phyloP scores from a whole-genome alignment of 2,888 invertebrate genomes.

The Belgica antarctica region DNA sequence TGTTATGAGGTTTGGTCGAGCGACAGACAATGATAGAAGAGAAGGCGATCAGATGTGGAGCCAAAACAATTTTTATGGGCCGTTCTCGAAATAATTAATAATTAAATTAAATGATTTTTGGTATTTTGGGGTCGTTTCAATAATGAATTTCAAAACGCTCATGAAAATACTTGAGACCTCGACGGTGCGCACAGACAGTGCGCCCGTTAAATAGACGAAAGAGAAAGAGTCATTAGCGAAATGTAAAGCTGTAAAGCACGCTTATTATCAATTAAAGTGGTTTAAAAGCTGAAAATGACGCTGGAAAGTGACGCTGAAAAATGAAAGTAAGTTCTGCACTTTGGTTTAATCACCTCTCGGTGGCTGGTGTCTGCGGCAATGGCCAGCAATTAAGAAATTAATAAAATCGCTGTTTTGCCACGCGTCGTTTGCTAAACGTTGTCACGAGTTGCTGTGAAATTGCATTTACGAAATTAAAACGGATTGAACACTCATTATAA shows the following conservation, averaged over 20 bases:
- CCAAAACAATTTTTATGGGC: conserved; percentile 21
- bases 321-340: background rate
- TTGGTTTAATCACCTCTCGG: background rate
- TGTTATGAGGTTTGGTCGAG: conserved; percentile 33
- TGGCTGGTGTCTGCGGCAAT: background rate
- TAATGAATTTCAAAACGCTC: conserved; percentile 1
- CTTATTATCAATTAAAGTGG: conserved; percentile 6
- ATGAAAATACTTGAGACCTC: conserved; percentile 13
- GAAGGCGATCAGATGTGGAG: conserved; percentile 7
- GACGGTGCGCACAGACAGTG: no score
- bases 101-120: conserved; percentile 42
- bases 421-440: background rate
- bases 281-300: background rate
- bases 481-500: no score
- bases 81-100: conserved; percentile 21
- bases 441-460: background rate
- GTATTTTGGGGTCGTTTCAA: conserved; percentile 8
- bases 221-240: conserved; percentile 31
- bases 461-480: no score
- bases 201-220: no score
- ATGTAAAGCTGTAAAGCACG: conserved; percentile 24
- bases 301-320: background rate
- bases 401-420: background rate
- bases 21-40: background rate
- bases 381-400: conserved; percentile 11